Conservation (phyloP, 2,113 vertebrate genomes). For the Python bivittatus region DNA sequence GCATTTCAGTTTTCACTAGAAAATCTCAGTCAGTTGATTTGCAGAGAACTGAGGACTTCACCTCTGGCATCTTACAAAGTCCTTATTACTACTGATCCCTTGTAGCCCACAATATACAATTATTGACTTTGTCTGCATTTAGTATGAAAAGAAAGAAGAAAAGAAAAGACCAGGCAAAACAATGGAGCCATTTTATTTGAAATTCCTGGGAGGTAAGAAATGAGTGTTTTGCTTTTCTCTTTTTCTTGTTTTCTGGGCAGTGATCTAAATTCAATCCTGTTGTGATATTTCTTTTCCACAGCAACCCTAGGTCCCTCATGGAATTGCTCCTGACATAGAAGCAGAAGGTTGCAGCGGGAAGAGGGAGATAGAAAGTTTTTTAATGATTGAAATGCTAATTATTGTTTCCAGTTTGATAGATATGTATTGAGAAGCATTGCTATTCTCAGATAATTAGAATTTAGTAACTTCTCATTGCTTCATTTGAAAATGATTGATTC, state of each 20-base stretch:
- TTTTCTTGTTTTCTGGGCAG: background rate
- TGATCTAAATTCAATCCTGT: background rate
- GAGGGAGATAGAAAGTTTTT: background rate
- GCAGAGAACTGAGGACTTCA: conserved; percentile 40
- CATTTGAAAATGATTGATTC: background rate
- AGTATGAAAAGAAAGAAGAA: conserved; percentile 44
- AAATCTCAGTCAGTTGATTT: conserved; percentile 36
- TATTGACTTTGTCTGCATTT: conserved; percentile 41
- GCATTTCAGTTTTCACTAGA: conserved; percentile 12
- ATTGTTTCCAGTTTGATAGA: background rate
- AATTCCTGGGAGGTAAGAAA: conserved; percentile 70
- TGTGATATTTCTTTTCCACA: background rate
- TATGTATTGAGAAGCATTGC: background rate
- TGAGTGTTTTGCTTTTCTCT: conserved; percentile 26
- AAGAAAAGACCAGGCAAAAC: conserved; percentile 48
- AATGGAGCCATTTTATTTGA: conserved; percentile 45
- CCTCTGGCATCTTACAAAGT: background rate
- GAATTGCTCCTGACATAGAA: background rate
- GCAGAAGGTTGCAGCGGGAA: background rate
- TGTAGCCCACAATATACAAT: conserved; percentile 34
- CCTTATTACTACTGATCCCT: conserved; percentile 39
- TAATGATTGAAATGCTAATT: background rate
- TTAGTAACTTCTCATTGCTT: background rate
- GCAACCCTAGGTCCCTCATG: background rate
- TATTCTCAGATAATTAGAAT: background rate